Percentiles rank a stretch among this genome's conserved stretches.
Evolutionary conservation across 2,888 invertebrate species (phyloP).

Genomic region (Agrochola circellaris): DNA sequence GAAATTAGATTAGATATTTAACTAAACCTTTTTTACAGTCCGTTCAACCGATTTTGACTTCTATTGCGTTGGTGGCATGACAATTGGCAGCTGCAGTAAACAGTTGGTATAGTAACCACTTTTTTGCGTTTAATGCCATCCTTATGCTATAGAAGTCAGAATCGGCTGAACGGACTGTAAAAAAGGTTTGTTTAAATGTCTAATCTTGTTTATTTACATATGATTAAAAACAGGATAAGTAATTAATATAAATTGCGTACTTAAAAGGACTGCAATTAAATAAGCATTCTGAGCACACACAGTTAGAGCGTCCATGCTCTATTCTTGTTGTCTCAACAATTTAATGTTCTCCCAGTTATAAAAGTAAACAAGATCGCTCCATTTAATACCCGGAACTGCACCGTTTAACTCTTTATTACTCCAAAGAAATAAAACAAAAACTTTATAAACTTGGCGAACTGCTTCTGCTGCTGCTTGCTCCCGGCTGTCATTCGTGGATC

Average conservation of each 20-base stretch:
- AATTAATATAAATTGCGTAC: background rate
- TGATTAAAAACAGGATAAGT: background rate
- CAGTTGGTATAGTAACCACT: too few relatives aligned
- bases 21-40: too few relatives aligned
- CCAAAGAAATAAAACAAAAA: constrained; percentile 1
- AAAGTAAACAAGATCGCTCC: constrained; percentile 35
- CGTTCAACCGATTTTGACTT: too few relatives aligned
- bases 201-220: background rate
- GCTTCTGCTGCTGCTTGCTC: too few relatives aligned
- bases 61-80: too few relatives aligned
- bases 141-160: too few relatives aligned
- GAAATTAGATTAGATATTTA: too few relatives aligned
- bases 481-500: too few relatives aligned
- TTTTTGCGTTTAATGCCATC: too few relatives aligned
- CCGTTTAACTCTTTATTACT: constrained; percentile 4
- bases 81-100: too few relatives aligned
- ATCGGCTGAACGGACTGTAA: too few relatives aligned
- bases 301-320: background rate
- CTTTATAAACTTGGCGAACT: constrained; percentile 1
- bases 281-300: background rate
- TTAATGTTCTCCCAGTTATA: constrained; percentile 34
- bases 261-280: background rate
- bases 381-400: constrained; percentile 17
- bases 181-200: too few relatives aligned
- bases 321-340: constrained; percentile 6